Conservation (phyloP, 2,797 vertebrate species). For the Numenius phaeopus region DNA sequence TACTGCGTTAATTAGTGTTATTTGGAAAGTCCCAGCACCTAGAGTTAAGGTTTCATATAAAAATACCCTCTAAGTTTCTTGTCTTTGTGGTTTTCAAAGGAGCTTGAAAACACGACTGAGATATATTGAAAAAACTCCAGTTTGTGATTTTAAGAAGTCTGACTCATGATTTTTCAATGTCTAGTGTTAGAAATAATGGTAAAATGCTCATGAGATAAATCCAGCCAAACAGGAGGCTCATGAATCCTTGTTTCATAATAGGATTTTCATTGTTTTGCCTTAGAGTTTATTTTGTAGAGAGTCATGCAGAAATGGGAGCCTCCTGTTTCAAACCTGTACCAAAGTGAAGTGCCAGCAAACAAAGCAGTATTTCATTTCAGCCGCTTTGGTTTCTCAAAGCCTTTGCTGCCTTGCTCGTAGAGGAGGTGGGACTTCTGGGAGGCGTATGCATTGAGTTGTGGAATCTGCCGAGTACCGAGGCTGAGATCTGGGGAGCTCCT, state of each 20-base stretch:
- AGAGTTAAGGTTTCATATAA: background rate
- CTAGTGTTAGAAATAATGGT: background rate
- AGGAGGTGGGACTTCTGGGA: background rate
- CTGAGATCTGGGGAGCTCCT: background rate
- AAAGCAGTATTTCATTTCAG: background rate
- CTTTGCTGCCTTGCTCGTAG: background rate
- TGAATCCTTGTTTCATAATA: background rate
- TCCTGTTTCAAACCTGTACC: background rate
- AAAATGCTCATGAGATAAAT: background rate
- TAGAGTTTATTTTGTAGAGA: background rate
- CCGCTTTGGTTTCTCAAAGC: background rate
- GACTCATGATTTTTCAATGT: background rate
- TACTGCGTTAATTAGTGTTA: background rate
- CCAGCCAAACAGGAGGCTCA: background rate
- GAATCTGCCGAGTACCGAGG: fast-evolving
- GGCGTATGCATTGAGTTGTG: fast-evolving
- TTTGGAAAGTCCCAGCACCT: conserved; percentile 48
- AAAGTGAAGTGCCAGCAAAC: background rate
- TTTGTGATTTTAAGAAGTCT: background rate
- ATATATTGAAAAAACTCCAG: background rate
- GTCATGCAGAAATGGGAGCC: background rate
- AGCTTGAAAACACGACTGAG: background rate
- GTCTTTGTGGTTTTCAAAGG: background rate
- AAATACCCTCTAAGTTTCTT: background rate
- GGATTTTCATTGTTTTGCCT: background rate